These are phyloP conservation scores for Emydura subglobosa DNA, from an alignment of 2,113 vertebrate genomes.

Conservation along the genomic window DNA sequence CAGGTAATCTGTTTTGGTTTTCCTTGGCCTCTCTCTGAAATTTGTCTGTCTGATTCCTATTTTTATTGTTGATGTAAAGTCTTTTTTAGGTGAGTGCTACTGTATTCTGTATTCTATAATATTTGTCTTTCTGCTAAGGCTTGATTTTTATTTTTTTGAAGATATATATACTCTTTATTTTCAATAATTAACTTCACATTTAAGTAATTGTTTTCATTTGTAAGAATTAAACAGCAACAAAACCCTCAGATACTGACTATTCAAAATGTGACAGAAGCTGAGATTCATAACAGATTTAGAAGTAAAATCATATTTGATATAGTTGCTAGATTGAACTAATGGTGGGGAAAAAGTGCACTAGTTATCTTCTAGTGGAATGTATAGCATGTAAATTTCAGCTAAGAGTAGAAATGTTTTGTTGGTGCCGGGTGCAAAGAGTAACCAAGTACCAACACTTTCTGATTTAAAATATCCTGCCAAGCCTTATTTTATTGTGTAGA, in stretches of 20 bases:
- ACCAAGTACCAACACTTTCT: background rate
- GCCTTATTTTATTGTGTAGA: background rate
- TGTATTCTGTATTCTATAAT: background rate
- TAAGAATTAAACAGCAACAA: background rate
- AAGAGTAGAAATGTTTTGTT: background rate
- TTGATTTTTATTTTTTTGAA: background rate
- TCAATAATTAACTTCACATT: background rate
- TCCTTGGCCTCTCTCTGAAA: conserved; percentile 3
- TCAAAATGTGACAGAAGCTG: background rate
- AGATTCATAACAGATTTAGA: background rate
- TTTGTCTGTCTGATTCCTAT: background rate
- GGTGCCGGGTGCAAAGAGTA: background rate
- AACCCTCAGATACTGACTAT: background rate
- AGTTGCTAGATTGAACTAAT: background rate
- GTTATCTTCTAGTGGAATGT: background rate
- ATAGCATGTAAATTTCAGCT: background rate
- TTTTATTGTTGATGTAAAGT: background rate
- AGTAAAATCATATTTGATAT: background rate
- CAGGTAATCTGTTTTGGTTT: background rate
- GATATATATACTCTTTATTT: background rate
- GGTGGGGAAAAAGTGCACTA: background rate
- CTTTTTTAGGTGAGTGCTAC: background rate
- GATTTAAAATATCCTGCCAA: background rate
- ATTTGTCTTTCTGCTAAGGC: background rate
- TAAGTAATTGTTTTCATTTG: background rate